Percentiles rank a stretch among this genome's conserved stretches.
Evolutionary conservation across 2,888 invertebrate species (phyloP).

Genomic region (Ryuthela nishihirai): DNA sequence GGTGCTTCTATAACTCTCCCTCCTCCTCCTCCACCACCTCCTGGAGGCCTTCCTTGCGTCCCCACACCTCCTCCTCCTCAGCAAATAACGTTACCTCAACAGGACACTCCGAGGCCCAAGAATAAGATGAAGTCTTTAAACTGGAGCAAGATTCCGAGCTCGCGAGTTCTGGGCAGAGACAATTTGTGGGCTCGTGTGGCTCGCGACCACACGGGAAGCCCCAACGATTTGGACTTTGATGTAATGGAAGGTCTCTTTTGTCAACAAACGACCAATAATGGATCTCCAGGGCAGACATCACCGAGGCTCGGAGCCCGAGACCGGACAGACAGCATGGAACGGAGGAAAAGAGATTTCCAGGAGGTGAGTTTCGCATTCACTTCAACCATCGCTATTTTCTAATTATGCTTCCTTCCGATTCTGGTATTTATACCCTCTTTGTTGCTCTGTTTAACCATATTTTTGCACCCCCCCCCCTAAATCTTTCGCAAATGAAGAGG

Average conservation of each 20-base stretch:
- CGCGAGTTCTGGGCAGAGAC: constrained; percentile 81
- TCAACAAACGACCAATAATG: constrained; percentile 60
- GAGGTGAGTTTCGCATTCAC: constrained; percentile 26
- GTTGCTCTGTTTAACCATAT: no score
- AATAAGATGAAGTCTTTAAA: constrained; percentile 96
- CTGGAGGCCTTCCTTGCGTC: constrained; percentile 42
- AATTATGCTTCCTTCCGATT: no score
- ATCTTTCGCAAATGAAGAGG: no score
- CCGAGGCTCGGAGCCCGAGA: constrained; percentile 22
- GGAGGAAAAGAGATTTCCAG: constrained; percentile 27
- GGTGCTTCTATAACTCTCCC: constrained; percentile 23
- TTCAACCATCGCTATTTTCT: no score
- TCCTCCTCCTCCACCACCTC: constrained; percentile 44
- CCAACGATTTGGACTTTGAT: constrained; percentile 84
- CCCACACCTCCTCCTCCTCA: background rate
- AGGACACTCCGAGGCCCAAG: constrained; percentile 73
- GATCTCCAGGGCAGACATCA: constrained; percentile 16
- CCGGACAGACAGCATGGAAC: constrained; percentile 13
- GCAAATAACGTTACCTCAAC: constrained; percentile 38
- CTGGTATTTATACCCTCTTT: no score
- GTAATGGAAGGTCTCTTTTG: constrained; percentile 94
- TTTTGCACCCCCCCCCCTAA: no score
- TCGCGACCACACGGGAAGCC: constrained; percentile 69
- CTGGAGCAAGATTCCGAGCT: constrained; percentile 94
- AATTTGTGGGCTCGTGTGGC: constrained; percentile 93